Base-by-base conservation (phyloP, 2,797 vertebrate species). In the Nothura maculosa region DNA sequence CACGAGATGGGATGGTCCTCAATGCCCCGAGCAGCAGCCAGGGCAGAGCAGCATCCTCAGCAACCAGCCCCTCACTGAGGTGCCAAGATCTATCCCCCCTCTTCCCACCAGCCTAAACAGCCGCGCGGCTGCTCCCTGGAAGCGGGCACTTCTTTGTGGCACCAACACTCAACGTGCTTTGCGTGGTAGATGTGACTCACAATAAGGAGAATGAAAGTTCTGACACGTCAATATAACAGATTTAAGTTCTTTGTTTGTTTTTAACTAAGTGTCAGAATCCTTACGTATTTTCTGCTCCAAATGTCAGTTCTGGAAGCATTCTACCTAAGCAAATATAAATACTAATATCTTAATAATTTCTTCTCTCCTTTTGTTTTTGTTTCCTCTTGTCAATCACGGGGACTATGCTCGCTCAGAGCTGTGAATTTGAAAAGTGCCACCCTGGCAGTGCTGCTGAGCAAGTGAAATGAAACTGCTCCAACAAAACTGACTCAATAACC, bases 391-490 rank as follows among this genome's bases (percentile, higher is more conserved):
- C 89, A 96, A 75, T 89, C 86, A 87, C 52, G 57, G 76, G 57
- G 66, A 96, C 21, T 91, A 91, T 87, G 93, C 95, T 94, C 85
- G 50, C 86, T 93, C 86, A 87, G 81, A 96, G 64, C 34, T 87
- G 68, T 92, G 84, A 96, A 94, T 91, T 52, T 82, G 69, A 78
- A 81, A 92, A 89, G 27, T 77, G 86, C 57, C 86, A 89, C 62
- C 89, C 82, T 87, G 81, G 92, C 92, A 95, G 62, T 36, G 79
- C 40, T 90, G 81, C 60, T 70, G 68, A 93, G 86, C 69, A 82
- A 92, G 75, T 87, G 74, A 89, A 92, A 92, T 93, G 68, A 82
- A 96, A 92, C 64, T 77, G 92, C 94, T 95, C 90, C 77, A 91
- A 93, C 79, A 88, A 89, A 96, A 75, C 78, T 75, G 86, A 89